phyloP scores from a whole-genome alignment of 2,113 vertebrate species.

The Clarias gariepinus region DNA sequence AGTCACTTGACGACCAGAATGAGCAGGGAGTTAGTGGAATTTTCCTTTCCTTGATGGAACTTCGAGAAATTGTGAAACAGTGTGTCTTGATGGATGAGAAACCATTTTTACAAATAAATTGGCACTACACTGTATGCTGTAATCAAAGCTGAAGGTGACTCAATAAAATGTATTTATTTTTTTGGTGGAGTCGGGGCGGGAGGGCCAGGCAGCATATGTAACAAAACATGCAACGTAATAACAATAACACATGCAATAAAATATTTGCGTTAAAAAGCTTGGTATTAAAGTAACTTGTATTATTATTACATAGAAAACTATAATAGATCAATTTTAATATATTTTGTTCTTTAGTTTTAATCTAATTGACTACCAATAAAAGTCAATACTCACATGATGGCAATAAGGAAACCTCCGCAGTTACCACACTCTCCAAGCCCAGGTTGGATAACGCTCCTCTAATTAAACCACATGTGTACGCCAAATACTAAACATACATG shows the following conservation, averaged over 20 bases:
- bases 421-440: slow-evolving; percentile 80
- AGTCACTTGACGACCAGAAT: too few relatives aligned
- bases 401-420: slow-evolving; percentile 79
- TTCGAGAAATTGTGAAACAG: too few relatives aligned
- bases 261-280: background rate
- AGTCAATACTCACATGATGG: slow-evolving; percentile 79
- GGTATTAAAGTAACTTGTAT: background rate
- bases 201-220: too few relatives aligned
- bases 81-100: too few relatives aligned
- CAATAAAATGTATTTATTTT: too few relatives aligned
- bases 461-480: slow-evolving; percentile 83
- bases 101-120: too few relatives aligned
- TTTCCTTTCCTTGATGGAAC: too few relatives aligned
- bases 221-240: too few relatives aligned
- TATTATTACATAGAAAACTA: background rate
- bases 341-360: background rate
- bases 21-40: too few relatives aligned
- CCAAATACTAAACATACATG: slow-evolving; percentile 73
- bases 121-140: too few relatives aligned
- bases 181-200: too few relatives aligned
- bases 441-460: slow-evolving; percentile 80
- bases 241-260: background rate
- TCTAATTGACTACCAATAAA: background rate
- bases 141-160: too few relatives aligned
- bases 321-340: background rate